Evolutionary conservation across 1,140 invertebrate genomes (phyloP), one percentile per base, ranked within the genome.

Genomic region (Drosophila arawakana): DNA sequence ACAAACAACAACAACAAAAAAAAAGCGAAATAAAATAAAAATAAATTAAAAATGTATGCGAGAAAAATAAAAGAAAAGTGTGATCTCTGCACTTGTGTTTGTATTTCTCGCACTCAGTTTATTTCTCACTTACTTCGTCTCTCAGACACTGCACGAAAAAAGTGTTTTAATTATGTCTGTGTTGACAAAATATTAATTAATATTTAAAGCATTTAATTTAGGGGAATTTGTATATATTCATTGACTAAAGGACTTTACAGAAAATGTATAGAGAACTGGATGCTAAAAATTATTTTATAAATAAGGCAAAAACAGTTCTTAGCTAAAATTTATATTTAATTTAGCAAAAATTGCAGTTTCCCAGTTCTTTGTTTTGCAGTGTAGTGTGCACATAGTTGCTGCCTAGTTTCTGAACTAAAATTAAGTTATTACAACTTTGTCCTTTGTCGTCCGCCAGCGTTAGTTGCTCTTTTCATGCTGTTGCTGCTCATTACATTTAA

Each of bases 371-470:
- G 18, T 21, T 21, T 21, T 21, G 18, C 13, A 13, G 25, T 30
- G 25, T 30, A 30, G 4, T 30, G 6, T 30, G 25, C 25, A 30
- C 25, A 30, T 0, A 30, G 3, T 13, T 7, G 2, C 5, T 18
- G 15, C 13, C 18, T 6, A 21, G 13, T 21, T 37, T 65, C 10
- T 47, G 25, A 39, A 34, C 34, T 52, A 25, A 41, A 76, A 70
- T 74, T 60, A 57, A 81, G 79, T 86, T 81, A 86, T 86, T 65
- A 81, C 78, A 86, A 84, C 47, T 84, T 75, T 84, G 47, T 60
- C 43, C 67, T 54, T 49, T 58, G 59, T 8, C 54, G 34, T 21
- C 57, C 21, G 47, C n/a, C 39, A 52, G 35, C 10, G 25, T 25
- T 30, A 21, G 39, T 44, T 41, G 7, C 39, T 60, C 15, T 15